A percentile compares a stretch with the other conserved stretches of the same genome.
Evolutionary conservation across 2,797 vertebrate genomes (phyloP).

Genomic region (Brachymystax lenok): DNA sequence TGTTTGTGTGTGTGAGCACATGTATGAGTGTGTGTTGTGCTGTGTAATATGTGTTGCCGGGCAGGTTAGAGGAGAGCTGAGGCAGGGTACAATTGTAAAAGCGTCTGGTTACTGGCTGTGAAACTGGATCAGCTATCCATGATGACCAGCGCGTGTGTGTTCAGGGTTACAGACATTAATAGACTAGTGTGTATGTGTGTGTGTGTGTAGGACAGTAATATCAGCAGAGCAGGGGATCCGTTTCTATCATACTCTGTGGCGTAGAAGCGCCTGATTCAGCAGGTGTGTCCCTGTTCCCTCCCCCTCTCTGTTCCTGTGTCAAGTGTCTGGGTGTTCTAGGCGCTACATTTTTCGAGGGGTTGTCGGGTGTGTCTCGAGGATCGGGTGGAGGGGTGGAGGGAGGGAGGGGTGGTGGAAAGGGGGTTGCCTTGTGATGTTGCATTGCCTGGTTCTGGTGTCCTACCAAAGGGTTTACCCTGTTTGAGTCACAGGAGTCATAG

Average conservation of each 20-base stretch:
- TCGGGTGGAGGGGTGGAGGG: constrained; percentile 29
- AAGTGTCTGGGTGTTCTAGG: constrained; percentile 36
- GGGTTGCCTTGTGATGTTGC: constrained; percentile 52
- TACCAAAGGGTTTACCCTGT: background rate
- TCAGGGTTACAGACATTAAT: background rate
- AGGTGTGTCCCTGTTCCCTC: constrained; percentile 61
- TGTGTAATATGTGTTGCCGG: constrained; percentile 62
- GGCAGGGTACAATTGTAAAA: background rate
- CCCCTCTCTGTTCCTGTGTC: background rate
- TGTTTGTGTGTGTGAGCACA: constrained; percentile 26
- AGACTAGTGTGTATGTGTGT: constrained; percentile 9
- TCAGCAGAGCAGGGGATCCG: constrained; percentile 57
- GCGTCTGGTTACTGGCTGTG: constrained; percentile 29
- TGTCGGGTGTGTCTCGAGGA: constrained; percentile 14
- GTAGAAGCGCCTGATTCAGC: constrained; percentile 75
- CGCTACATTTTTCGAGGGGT: background rate
- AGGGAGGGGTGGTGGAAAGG: background rate
- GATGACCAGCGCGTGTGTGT: constrained; percentile 52
- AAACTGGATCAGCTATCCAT: constrained; percentile 72
- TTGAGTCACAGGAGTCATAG: background rate
- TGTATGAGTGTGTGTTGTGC: constrained; percentile 20
- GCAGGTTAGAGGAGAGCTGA: constrained; percentile 52
- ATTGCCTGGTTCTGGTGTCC: too few relatives aligned
- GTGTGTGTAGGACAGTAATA: constrained; percentile 61
- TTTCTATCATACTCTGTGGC: constrained; percentile 74